Base-by-base conservation (phyloP, 2,113 vertebrate genomes). In the Tamias sibiricus region DNA sequence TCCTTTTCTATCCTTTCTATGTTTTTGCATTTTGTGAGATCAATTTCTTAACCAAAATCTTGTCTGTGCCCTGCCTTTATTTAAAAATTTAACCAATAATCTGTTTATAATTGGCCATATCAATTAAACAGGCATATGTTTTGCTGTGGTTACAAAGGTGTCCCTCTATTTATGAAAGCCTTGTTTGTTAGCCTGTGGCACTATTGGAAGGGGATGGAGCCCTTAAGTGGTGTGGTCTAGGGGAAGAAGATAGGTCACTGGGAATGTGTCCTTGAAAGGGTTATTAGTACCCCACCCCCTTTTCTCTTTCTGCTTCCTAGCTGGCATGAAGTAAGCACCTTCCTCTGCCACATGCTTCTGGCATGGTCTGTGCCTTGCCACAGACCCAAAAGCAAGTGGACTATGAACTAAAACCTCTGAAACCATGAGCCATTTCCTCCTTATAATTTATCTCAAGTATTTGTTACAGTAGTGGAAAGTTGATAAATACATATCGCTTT, bases 41-140 rank as follows among this genome's bases (percentile, higher is more conserved):
- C n/a, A 75, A 47, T 26, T 6, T 81, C 71, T 79, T 52, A 89
- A 88, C 37, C 28, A 86, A 91, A 86, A 64, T 81, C 28, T 40
- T 54, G 71, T 77, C 19, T 76, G 13, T 81, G 32, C 2, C 8
- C 13, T 24, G 26, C 64, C 26, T 35, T 64, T 49, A 85, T 76
- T 83, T 52, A 85, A 80, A 95, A 69, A 74, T 30, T 69, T 24
- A 40, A 49, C 4, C 26, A 83, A 32, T 35, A n/a, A 74, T 9
- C 19, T 49, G 20, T 62, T 40, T 74, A 35, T 81, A 32, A 49
- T 28, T 69, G 74, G 42, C 64, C 64, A 49, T 28, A 28, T 12
- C 35, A 54, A 82, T 49, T 52, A 79, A 66, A 72, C 0, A 90
- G 8, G 57, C 35, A 37, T 11, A 37, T 42, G 5, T 47, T 0